Conservation (phyloP, 2,113 vertebrate species). For the Psittacara wagleri region DNA sequence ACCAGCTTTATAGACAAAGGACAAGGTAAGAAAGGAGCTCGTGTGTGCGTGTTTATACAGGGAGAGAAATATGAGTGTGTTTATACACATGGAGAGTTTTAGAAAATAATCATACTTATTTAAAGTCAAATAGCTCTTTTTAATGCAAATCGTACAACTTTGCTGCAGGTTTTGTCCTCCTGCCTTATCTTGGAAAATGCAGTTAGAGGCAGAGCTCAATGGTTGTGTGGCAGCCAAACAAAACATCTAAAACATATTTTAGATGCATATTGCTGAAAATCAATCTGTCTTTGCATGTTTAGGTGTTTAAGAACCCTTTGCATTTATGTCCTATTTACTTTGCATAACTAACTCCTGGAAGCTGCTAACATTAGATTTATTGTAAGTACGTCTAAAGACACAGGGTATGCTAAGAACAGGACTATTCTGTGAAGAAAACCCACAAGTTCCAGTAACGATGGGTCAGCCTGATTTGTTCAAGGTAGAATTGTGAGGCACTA, state of each 20-base stretch:
- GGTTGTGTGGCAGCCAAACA: constrained; percentile 9
- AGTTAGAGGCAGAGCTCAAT: not conserved
- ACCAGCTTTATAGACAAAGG: constrained; percentile 98
- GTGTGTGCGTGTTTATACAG: not conserved
- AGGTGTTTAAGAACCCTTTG: not conserved
- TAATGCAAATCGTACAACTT: not conserved
- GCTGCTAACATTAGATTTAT: not conserved
- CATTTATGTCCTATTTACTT: not conserved
- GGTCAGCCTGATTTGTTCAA: not conserved
- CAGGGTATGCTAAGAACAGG: not conserved
- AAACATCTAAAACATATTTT: not conserved
- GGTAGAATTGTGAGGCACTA: not conserved
- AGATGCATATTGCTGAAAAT: not conserved
- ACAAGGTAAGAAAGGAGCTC: constrained; percentile 84
- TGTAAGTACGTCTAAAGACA: not conserved
- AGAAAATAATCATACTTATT: not conserved
- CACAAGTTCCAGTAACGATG: not conserved
- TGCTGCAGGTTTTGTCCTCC: constrained; percentile 7
- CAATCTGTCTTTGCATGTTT: not conserved
- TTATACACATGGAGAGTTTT: not conserved
- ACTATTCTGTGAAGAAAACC: not conserved
- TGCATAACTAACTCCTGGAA: not conserved
- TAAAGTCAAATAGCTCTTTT: not conserved
- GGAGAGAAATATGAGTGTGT: not conserved
- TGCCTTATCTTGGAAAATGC: not conserved